Base-by-base conservation (phyloP, 2,888 invertebrate genomes). In the Antheraea yamamai region DNA sequence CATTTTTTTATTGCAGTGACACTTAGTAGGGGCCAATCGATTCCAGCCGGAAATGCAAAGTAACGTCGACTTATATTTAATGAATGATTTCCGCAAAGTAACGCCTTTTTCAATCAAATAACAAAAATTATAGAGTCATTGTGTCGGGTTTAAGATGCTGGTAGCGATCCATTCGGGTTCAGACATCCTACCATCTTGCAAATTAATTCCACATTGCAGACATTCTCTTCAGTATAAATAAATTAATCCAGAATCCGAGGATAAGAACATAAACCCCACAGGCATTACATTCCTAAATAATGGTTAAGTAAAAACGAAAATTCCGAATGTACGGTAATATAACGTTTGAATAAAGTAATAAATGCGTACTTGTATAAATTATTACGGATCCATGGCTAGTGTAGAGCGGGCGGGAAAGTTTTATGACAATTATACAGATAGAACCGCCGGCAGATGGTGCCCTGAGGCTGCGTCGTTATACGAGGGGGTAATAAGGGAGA, bases 341-440 rank as follows among this genome's bases (percentile, higher is more conserved):
- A 39, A 20, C 35, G 16, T 70, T 70, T 70, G 20, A 66, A 66
- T 66, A 70, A 70, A 70, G 68, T 70, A 20, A 70, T 39, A 70
- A 70, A 47, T 68, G 16, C 39, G n/a, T 70, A 39, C 64, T 35
- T 39, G 20, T n/a, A 39, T 70, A 70, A 39, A 70, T 70, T 39
- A 70, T 70, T 70, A 70, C 70, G 70, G 39, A 70, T 7, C 70
- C 70, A 39, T 70, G 70, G 70, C 23, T 39, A 39, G 39, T 70
- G 70, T 70, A 70, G 70, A 70, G 70, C 70, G 20, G 52, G 72
- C 70, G 78, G 76, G 73, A 77, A 85, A 87, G 85, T 87, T 85
- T 83, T 81, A 82, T 81, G 80, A 79, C 83, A 83, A 86, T 88
- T 85, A 85, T 82, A 82, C 79, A 77, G 80, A 79, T 82, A 78